Percentiles rank a stretch among this genome's conserved stretches.
These are phyloP conservation scores for Acanthosepion esculentum DNA, from an alignment of 2,888 invertebrate species.

Conservation along the genomic window DNA sequence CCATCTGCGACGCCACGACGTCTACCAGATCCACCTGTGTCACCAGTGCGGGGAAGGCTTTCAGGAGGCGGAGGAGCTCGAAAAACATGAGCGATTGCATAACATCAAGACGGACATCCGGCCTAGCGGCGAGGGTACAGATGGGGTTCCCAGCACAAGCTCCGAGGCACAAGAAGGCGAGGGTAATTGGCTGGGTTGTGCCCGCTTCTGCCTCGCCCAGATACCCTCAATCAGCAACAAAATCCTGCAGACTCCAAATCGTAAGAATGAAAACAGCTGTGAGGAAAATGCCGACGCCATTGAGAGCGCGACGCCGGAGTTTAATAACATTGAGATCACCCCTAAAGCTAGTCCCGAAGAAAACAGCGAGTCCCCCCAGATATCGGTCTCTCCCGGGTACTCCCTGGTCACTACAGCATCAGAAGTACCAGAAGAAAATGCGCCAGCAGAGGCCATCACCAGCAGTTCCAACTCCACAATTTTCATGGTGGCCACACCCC, in stretches of 20 bases:
- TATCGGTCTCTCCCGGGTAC: conserved; percentile 45
- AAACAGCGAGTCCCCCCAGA: conserved; percentile 24
- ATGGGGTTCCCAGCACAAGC: neutral
- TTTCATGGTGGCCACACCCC: conserved; percentile 35
- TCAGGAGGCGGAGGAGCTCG: conserved; percentile 44
- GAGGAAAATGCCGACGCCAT: neutral
- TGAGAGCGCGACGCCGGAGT: neutral
- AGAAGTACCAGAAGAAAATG: neutral
- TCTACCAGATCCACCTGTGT: conserved; percentile 45
- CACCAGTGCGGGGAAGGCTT: conserved; percentile 47
- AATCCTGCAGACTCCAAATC: neutral
- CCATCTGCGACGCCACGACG: conserved; percentile 45
- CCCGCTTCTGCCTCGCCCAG: conserved; percentile 43
- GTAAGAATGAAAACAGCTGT: neutral
- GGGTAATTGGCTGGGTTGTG: conserved; percentile 44
- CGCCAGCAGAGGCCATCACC: neutral
- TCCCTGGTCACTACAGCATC: neutral
- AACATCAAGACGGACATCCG: conserved; percentile 10
- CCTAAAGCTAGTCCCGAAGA: conserved; percentile 36
- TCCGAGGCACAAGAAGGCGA: neutral
- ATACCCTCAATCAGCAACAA: conserved; percentile 45
- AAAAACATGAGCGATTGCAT: conserved; percentile 45
- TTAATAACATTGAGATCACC: neutral
- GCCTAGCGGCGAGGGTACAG: neutral
- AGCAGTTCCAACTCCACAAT: neutral